A percentile compares a stretch with the other conserved stretches of the same genome.
phyloP scores from a whole-genome alignment of 2,113 vertebrate genomes.

The Stegastes partitus region DNA sequence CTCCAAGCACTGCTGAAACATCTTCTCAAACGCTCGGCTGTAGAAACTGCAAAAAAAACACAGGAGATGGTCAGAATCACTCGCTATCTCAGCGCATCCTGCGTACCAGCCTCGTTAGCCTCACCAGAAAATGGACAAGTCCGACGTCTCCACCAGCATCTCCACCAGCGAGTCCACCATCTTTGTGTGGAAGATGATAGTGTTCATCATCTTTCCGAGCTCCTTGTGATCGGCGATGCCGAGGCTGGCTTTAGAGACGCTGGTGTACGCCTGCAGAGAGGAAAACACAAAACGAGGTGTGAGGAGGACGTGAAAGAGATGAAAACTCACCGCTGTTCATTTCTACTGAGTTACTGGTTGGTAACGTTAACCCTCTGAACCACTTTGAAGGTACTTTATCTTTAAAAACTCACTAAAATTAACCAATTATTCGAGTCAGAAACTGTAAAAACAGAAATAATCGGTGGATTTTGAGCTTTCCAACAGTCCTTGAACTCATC shows the following conservation, averaged over 20 bases:
- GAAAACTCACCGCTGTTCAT: no score
- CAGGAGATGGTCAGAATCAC: background rate
- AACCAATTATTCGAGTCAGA: no score
- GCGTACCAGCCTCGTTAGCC: conserved; percentile 15
- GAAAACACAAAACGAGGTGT: background rate
- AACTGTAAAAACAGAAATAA: no score
- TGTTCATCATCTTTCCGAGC: conserved; percentile 99
- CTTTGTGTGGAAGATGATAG: conserved; percentile 99
- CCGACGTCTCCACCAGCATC: conserved; percentile 99
- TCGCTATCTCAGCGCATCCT: background rate
- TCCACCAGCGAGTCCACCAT: conserved; percentile 99
- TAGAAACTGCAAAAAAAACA: conserved; percentile 90
- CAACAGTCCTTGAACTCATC: no score
- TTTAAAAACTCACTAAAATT: no score
- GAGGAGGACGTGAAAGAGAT: no score
- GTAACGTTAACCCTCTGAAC: no score
- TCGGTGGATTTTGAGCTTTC: no score
- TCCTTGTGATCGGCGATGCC: conserved; percentile 96
- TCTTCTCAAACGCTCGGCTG: conserved; percentile 99
- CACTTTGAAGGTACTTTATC: no score
- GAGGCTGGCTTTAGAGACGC: conserved; percentile 97
- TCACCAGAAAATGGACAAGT: conserved; percentile 98
- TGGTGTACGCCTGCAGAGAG: conserved; percentile 92
- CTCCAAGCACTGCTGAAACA: conserved; percentile 99
- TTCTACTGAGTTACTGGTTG: no score